A percentile compares a stretch with the other conserved stretches of the same genome.
Conservation (phyloP, 35 echinoderm and acorn worm species). For the Eucidaris tribuloides region DNA sequence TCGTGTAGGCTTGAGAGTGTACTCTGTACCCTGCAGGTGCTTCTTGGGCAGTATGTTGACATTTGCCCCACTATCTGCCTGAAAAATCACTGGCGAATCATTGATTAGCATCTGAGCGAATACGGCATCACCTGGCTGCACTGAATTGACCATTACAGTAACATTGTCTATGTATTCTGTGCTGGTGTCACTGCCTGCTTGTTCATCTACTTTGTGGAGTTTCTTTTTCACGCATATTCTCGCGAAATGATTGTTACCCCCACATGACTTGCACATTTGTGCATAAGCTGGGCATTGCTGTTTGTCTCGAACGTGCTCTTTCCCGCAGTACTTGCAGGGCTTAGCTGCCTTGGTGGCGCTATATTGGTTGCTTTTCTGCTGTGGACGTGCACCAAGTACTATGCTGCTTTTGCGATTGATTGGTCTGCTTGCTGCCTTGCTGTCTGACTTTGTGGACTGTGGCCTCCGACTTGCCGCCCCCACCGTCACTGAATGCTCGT, state of each 20-base stretch:
- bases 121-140: background rate
- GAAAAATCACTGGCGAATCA: background rate
- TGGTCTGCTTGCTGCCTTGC: background rate
- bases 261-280: constrained; percentile 18
- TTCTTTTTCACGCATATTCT: background rate
- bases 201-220: background rate
- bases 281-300: constrained; percentile 24
- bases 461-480: background rate
- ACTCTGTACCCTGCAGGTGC: constrained; percentile 1
- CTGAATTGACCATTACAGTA: background rate
- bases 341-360: background rate
- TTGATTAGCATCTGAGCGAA: background rate
- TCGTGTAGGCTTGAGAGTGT: background rate
- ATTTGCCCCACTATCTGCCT: constrained; percentile 29
- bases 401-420: background rate
- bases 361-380: background rate
- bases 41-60: constrained; percentile 15
- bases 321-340: constrained; percentile 28
- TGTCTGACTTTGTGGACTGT: background rate
- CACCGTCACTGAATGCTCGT: constrained; percentile 5
- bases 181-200: constrained; percentile 19
- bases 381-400: background rate
- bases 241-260: background rate
- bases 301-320: background rate
- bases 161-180: background rate